Evolutionary conservation across 2,888 invertebrate genomes (phyloP).

Genomic region (Hirtodrosophila duncani): DNA sequence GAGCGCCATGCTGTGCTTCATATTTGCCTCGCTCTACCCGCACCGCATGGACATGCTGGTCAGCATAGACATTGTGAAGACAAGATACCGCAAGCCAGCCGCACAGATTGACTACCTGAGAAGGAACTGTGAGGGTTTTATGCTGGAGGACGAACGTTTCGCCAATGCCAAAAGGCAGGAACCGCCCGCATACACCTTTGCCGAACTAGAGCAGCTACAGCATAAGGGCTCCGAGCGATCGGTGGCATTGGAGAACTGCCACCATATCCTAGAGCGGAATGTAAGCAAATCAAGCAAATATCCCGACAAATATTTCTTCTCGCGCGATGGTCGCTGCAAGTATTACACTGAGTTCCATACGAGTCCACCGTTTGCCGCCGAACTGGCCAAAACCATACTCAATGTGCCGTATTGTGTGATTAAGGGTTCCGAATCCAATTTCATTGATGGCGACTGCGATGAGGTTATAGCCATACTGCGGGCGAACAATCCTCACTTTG

Average conservation of each 20-base stretch:
- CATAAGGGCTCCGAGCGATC: conserved; percentile 81
- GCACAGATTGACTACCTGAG: conserved; percentile 71
- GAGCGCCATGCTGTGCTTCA: conserved; percentile 82
- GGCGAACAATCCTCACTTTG: conserved; percentile 81
- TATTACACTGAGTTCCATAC: conserved; percentile 64
- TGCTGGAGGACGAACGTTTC: conserved; percentile 78
- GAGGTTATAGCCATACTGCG: conserved; percentile 81
- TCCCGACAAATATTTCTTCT: conserved; percentile 81
- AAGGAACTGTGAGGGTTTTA: conserved; percentile 77
- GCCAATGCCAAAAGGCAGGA: conserved; percentile 73
- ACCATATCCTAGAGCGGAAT: conserved; percentile 81
- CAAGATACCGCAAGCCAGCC: conserved; percentile 48
- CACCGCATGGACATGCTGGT: conserved; percentile 76
- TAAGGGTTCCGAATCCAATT: conserved; percentile 81
- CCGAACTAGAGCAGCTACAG: conserved; percentile 81
- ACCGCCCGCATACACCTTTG: conserved; percentile 82
- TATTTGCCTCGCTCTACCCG: conserved; percentile 81
- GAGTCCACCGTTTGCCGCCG: conserved; percentile 79
- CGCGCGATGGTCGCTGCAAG: conserved; percentile 74
- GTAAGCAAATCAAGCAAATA: conserved; percentile 80
- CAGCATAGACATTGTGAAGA: conserved; percentile 73
- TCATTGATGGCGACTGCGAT: conserved; percentile 79
- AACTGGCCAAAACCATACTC: conserved; percentile 80
- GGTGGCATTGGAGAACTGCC: conserved; percentile 80
- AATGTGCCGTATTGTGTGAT: conserved; percentile 83